These are phyloP conservation scores for Macropodus opercularis DNA, from an alignment of 2,797 vertebrate genomes.

Conservation along the genomic window DNA sequence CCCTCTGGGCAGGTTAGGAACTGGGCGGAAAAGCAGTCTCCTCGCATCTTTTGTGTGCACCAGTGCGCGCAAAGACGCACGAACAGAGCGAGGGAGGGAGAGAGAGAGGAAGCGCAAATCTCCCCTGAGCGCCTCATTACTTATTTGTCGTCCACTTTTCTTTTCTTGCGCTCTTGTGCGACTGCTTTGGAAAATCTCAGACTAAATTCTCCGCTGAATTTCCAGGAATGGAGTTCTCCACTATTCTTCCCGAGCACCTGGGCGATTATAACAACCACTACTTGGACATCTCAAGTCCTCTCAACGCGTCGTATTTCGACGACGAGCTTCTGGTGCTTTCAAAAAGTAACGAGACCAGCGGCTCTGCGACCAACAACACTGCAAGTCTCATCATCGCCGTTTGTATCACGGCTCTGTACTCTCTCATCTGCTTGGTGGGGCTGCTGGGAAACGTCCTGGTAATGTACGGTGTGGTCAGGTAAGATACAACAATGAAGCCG, in stretches of 20 bases:
- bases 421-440: slow-evolving; percentile 92
- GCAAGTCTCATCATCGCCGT: slow-evolving; percentile 83
- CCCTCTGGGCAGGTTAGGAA: slow-evolving; percentile 1
- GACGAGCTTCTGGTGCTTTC: slow-evolving; percentile 58
- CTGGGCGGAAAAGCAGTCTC: not conserved
- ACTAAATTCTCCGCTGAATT: not conserved
- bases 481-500: no score
- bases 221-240: slow-evolving; percentile 76
- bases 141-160: slow-evolving; percentile 26
- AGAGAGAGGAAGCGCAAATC: slow-evolving; percentile 3
- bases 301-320: slow-evolving; percentile 73
- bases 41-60: slow-evolving; percentile 14
- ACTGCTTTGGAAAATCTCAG: slow-evolving; percentile 16
- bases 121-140: slow-evolving; percentile 17
- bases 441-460: slow-evolving; percentile 94
- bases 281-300: slow-evolving; percentile 57
- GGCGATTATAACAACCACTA: slow-evolving; percentile 61
- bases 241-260: slow-evolving; percentile 64
- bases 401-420: slow-evolving; percentile 93
- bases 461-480: slow-evolving; percentile 97
- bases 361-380: slow-evolving; percentile 65
- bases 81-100: not conserved
- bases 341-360: slow-evolving; percentile 71
- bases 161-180: slow-evolving; percentile 27
- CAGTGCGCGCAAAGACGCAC: slow-evolving; percentile 6